Conservation (phyloP, 2,888 invertebrate species). For the Syrphus vitripennis region DNA sequence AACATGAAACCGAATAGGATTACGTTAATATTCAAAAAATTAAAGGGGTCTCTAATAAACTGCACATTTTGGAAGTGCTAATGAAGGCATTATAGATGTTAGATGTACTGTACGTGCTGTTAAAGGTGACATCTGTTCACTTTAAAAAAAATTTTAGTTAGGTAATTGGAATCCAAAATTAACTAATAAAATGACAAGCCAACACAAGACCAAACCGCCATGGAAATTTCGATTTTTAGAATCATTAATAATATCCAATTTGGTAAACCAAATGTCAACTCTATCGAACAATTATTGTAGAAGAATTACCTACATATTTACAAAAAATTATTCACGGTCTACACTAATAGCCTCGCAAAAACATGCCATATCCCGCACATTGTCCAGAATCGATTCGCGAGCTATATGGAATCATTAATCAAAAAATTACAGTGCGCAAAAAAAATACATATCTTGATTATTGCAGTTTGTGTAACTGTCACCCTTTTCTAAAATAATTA, state of each 20-base stretch:
- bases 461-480: slow-evolving; percentile 30
- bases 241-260: slow-evolving; percentile 6
- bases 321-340: slow-evolving; percentile 53
- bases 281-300: neutral
- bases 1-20: neutral
- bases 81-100: neutral
- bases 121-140: neutral
- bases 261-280: neutral
- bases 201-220: slow-evolving; percentile 1
- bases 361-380: neutral
- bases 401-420: slow-evolving; percentile 42
- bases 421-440: slow-evolving; percentile 27
- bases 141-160: no score
- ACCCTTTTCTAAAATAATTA: slow-evolving; percentile 35
- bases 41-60: neutral
- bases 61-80: neutral
- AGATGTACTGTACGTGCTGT: neutral
- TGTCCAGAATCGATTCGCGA: slow-evolving; percentile 26
- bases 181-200: neutral
- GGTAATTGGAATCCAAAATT: neutral
- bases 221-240: neutral
- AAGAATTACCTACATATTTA: slow-evolving; percentile 29
- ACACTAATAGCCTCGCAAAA: slow-evolving; percentile 32
- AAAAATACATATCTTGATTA: slow-evolving; percentile 27
- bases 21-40: neutral